Evolutionary conservation across 2,888 invertebrate species (phyloP), one percentile per base, ranked within the genome.

Genomic region (Protophormia terraenovae): DNA sequence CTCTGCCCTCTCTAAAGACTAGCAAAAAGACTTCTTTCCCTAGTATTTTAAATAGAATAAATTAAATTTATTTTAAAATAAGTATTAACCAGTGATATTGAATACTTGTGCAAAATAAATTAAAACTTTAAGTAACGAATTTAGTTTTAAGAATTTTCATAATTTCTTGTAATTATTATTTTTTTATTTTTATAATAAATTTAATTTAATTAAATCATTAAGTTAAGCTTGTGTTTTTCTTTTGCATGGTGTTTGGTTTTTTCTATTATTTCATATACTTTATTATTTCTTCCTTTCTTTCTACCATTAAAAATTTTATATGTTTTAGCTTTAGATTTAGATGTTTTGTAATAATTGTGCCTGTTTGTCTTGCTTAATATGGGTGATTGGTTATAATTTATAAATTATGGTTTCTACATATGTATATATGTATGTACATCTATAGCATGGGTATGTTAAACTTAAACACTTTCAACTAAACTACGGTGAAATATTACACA

Each of bases 391-490:
- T 55, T 45, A 29, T 27, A 55, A 38, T 22, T n/a, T 22, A 41
- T 19, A 29, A 55, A 41, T 66, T 80, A 22, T 50, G 69, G 53
- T 75, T 75, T 50, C 38, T 50, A 50, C n/a, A n/a, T n/a, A n/a
- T n/a, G n/a, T n/a, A n/a, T n/a, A n/a, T n/a, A n/a, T n/a, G n/a
- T n/a, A n/a, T n/a, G n/a, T 50, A 60, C 47, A 60, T 60, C 47
- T 67, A 72, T 50, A n/a, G 85, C 85, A 85, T 85, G 85, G 85
- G 85, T 85, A 85, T 85, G 82, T 85, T 85, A 77, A 73, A 76
- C 41, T 62, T 50, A 64, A 4, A 69, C 66, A 81, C 58, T 78
- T 24, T 14, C 66, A 67, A 35, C 5, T 45, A 55, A 50, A 73
- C 66, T 19, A 27, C 19, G n/a, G n/a, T n/a, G n/a, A n/a, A 66